These are phyloP conservation scores for Colistium nudipinnis DNA, from an alignment of 2,113 vertebrate genomes.

Conservation along the genomic window DNA sequence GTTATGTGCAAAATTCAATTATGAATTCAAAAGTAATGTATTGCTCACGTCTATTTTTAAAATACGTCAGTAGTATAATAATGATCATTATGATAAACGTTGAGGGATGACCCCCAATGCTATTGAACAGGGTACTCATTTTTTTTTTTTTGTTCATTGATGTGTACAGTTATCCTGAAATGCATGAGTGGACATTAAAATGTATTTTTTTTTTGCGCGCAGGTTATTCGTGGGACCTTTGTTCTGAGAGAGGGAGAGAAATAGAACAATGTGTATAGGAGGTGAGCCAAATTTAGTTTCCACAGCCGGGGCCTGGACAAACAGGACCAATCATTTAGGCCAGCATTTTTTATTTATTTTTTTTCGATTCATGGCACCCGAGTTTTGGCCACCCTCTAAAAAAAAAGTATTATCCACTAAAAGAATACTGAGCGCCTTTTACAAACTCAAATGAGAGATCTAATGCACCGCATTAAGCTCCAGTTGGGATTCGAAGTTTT, in stretches of 20 bases:
- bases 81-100: no score
- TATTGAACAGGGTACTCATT: no score
- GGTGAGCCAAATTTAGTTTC: conserved; percentile 27
- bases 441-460: conserved; percentile 45
- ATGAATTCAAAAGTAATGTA: no score
- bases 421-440: conserved; percentile 40
- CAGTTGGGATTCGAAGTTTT: conserved; percentile 44
- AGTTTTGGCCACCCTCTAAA: conserved; percentile 35
- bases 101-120: no score
- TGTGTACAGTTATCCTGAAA: no score
- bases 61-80: no score
- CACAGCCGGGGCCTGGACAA: conserved; percentile 28
- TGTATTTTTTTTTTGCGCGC: neutral
- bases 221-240: conserved; percentile 10
- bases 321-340: conserved; percentile 23
- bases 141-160: no score
- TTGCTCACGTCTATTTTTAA: no score
- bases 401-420: conserved; percentile 13
- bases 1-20: no score
- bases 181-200: conserved; percentile 11
- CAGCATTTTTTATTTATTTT: conserved; percentile 34
- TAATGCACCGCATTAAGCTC: conserved; percentile 37
- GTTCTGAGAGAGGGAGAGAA: neutral
- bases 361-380: conserved; percentile 28
- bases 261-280: neutral